A percentile compares a stretch with the other conserved stretches of the same genome.
Evolutionary conservation across 2,797 vertebrate genomes (phyloP).

Genomic region (Pipistrellus pygmaeus): DNA sequence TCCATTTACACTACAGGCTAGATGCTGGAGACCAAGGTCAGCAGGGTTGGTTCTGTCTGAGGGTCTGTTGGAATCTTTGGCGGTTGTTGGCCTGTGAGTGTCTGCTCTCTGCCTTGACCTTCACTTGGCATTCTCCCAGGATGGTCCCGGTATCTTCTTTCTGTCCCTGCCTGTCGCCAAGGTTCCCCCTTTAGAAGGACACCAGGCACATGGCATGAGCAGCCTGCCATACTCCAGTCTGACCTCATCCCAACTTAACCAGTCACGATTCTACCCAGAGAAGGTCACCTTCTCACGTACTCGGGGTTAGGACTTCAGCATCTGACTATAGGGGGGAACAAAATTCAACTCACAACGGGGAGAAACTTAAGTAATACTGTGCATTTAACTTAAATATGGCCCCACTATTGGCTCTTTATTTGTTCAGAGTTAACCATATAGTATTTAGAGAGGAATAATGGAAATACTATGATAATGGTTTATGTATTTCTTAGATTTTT

Average conservation of each 20-base stretch:
- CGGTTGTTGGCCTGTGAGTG: neutral
- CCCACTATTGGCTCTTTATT: neutral
- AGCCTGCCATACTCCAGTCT: neutral
- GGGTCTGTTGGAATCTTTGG: neutral
- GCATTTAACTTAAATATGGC: neutral
- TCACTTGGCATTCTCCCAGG: neutral
- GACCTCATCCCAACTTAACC: neutral
- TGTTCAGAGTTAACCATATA: neutral
- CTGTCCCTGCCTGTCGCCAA: neutral
- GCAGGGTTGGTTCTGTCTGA: neutral
- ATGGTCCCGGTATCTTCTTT: neutral
- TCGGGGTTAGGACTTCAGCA: neutral
- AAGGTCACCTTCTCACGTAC: neutral
- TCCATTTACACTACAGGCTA: neutral
- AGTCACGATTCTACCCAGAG: neutral
- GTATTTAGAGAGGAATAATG: neutral
- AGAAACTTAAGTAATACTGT: neutral
- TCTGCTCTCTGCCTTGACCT: neutral
- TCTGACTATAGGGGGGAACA: neutral
- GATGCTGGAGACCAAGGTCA: neutral
- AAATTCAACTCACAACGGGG: neutral
- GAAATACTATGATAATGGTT: neutral
- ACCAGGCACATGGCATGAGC: neutral
- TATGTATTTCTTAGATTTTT: neutral
- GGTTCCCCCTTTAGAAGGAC: neutral